Evolutionary conservation across 2,888 invertebrate genomes (phyloP).

Genomic region (Tetheella fluctuosa): DNA sequence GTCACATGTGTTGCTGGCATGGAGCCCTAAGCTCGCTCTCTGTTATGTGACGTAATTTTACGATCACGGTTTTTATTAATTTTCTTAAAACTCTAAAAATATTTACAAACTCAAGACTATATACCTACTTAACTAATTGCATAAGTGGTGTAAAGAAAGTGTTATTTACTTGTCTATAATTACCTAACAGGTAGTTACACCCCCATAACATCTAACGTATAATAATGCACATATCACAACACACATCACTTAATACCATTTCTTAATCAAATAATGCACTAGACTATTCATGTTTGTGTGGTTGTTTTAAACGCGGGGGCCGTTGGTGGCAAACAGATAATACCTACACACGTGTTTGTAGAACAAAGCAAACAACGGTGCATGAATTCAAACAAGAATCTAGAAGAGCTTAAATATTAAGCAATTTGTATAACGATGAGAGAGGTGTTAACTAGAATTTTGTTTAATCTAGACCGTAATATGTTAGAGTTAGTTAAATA

Average conservation of each 20-base stretch:
- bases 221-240: not conserved
- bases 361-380: slow-evolving; percentile 31
- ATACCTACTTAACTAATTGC: too few species aligned
- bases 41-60: too few species aligned
- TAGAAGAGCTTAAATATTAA: slow-evolving; percentile 7
- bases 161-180: too few species aligned
- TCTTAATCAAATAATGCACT: slow-evolving; percentile 29
- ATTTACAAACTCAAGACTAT: too few species aligned
- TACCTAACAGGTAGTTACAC: too few species aligned
- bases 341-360: slow-evolving; percentile 34
- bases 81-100: too few species aligned
- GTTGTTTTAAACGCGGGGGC: slow-evolving; percentile 31
- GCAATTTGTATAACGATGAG: slow-evolving; percentile 5
- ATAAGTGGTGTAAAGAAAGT: too few species aligned
- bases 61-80: too few species aligned
- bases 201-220: not conserved
- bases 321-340: slow-evolving; percentile 39
- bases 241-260: too few species aligned
- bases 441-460: slow-evolving; percentile 6
- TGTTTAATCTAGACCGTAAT: not conserved
- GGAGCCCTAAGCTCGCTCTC: too few species aligned
- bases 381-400: slow-evolving; percentile 21
- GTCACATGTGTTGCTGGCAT: too few species aligned
- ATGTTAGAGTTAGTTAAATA: not conserved
- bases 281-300: slow-evolving; percentile 32